A percentile compares a stretch with the other conserved stretches of the same genome.
Conservation (phyloP, 2,888 invertebrate species). For the Panzeria rudis region DNA sequence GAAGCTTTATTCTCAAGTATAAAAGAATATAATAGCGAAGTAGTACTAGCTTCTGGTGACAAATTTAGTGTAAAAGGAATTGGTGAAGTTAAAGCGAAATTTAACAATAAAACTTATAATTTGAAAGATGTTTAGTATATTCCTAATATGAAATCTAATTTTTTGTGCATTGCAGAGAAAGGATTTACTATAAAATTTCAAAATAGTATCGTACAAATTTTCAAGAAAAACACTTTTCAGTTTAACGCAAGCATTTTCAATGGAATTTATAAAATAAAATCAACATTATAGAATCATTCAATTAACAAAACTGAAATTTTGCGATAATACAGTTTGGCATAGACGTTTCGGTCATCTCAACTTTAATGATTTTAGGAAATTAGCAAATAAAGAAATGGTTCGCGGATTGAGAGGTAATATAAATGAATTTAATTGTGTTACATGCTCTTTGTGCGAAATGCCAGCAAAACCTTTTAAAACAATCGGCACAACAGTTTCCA, state of each 20-base stretch:
- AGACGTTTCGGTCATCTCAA: no score
- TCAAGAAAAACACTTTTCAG: constrained; percentile 12
- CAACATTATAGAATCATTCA: neutral
- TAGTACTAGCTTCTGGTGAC: no score
- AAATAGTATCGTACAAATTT: no score
- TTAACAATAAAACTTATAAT: neutral
- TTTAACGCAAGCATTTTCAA: neutral
- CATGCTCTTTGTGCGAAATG: neutral
- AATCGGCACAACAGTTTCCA: no score
- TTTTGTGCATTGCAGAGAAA: no score
- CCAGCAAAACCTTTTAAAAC: neutral
- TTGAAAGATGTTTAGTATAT: no score
- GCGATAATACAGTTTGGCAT: neutral
- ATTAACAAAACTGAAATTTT: neutral
- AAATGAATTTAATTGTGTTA: neutral
- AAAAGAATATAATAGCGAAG: neutral
- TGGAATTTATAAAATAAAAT: constrained; percentile 8
- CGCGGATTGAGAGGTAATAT: no score
- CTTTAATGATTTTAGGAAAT: no score
- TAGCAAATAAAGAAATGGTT: no score
- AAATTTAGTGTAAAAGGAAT: neutral
- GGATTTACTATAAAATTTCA: no score
- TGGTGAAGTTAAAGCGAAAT: neutral
- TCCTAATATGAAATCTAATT: no score
- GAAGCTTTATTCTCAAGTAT: no score